These are phyloP conservation scores for Cyclopterus lumpus DNA, from an alignment of 2,797 vertebrate species.

Conservation along the genomic window DNA sequence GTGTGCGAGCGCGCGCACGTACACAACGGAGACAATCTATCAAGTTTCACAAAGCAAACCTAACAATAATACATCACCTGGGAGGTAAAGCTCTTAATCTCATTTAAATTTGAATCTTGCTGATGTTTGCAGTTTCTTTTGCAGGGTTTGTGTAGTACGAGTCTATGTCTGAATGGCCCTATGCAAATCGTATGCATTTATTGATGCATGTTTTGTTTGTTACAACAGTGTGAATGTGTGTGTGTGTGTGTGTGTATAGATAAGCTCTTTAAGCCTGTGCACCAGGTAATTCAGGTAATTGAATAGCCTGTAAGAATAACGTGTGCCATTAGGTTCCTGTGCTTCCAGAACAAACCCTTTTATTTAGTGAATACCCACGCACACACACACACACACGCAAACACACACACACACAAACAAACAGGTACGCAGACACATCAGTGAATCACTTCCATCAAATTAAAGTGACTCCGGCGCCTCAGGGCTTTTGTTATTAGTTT, in stretches of 20 bases:
- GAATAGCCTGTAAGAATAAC: constrained; percentile 61
- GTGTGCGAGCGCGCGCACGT: neutral
- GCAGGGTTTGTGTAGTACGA: constrained; percentile 4
- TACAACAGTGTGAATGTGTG: neutral
- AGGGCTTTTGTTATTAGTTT: constrained; percentile 62
- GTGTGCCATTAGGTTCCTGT: constrained; percentile 45
- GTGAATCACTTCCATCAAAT: constrained; percentile 69
- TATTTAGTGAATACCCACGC: constrained; percentile 41
- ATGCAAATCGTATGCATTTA: constrained; percentile 11
- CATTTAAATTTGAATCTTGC: constrained; percentile 43
- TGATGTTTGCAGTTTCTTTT: constrained; percentile 33
- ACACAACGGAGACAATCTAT: neutral
- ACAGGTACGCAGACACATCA: constrained; percentile 21
- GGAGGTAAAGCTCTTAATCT: constrained; percentile 59
- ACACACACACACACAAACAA: constrained; percentile 15
- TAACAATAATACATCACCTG: constrained; percentile 35
- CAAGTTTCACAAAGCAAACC: constrained; percentile 37
- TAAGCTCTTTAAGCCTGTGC: constrained; percentile 48
- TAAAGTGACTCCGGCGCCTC: constrained; percentile 54
- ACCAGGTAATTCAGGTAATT: constrained; percentile 64
- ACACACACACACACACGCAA: constrained; percentile 14
- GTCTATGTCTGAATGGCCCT: neutral
- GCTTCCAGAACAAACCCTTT: constrained; percentile 50
- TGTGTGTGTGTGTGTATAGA: constrained; percentile 2
- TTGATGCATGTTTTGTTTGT: constrained; percentile 5